phyloP scores from a whole-genome alignment of 1,140 invertebrate genomes.

The Nebria ingens region DNA sequence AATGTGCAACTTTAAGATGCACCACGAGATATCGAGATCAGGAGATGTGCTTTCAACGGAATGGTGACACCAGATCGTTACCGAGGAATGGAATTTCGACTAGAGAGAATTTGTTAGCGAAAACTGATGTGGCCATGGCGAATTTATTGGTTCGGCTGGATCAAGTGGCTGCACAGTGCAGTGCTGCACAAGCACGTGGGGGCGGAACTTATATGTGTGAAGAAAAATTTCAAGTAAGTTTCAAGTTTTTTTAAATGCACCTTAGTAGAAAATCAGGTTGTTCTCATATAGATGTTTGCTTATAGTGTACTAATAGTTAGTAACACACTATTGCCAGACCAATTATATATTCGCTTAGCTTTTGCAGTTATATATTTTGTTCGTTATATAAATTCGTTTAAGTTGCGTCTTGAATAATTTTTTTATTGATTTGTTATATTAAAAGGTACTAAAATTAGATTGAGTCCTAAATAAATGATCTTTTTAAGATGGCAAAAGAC shows the following conservation, averaged over 20 bases:
- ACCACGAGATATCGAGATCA: not conserved
- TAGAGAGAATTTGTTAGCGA: slow-evolving; percentile 46
- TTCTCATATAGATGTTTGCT: too few relatives aligned
- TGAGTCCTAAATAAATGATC: too few relatives aligned
- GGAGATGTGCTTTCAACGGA: not conserved
- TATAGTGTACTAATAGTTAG: too few relatives aligned
- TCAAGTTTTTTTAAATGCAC: too few relatives aligned
- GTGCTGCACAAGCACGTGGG: slow-evolving; percentile 54
- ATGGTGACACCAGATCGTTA: slow-evolving; percentile 1
- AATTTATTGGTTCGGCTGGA: slow-evolving; percentile 53
- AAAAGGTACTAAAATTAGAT: too few relatives aligned
- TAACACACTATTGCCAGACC: too few relatives aligned
- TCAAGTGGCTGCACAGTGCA: slow-evolving; percentile 55
- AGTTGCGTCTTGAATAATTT: too few relatives aligned
- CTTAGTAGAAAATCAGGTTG: too few relatives aligned
- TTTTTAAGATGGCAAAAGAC: slow-evolving; percentile 53
- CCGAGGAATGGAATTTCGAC: slow-evolving; percentile 24
- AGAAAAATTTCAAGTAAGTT: slow-evolving; percentile 53
- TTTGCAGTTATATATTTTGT: too few relatives aligned
- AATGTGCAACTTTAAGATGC: not conserved
- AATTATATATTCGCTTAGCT: too few relatives aligned
- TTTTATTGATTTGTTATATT: too few relatives aligned
- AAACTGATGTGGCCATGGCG: slow-evolving; percentile 54
- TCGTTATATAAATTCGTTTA: too few relatives aligned
- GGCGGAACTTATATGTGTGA: slow-evolving; percentile 60